Percentiles rank a stretch among this genome's conserved stretches.
These are phyloP conservation scores for Calidris pygmaea DNA, from an alignment of 2,113 vertebrate species.

Conservation along the genomic window DNA sequence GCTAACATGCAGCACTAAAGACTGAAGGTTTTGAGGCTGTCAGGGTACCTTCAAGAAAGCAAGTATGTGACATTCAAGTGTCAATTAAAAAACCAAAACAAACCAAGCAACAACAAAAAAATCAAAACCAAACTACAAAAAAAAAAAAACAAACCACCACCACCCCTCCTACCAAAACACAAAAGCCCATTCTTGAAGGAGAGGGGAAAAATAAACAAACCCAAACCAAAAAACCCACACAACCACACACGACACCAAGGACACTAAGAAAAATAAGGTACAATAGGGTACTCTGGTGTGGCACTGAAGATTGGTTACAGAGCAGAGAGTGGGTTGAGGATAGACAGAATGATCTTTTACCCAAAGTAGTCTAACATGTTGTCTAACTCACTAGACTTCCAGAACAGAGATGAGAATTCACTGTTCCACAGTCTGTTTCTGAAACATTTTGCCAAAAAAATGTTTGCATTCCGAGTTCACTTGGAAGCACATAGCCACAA, in stretches of 20 bases:
- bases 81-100: not conserved
- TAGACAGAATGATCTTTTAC: rapidly evolving
- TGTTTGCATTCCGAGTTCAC: not conserved
- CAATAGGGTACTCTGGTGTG: not conserved
- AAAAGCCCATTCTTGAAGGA: not conserved
- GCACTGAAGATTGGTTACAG: not conserved
- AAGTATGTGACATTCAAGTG: not conserved
- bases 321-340: not conserved
- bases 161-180: not conserved
- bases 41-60: not conserved
- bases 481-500: not conserved
- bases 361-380: not conserved
- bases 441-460: not conserved
- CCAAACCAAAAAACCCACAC: not conserved
- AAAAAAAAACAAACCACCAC: not conserved
- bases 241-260: not conserved
- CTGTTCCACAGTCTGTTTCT: not conserved
- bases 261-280: not conserved
- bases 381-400: not conserved
- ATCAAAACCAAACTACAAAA: not conserved
- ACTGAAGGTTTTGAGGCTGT: not conserved
- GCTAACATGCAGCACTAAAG: not conserved
- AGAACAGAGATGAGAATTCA: not conserved
- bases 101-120: not conserved
- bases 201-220: not conserved